Conservation (phyloP, 2,113 vertebrate species). For the Aphelocoma coerulescens region DNA sequence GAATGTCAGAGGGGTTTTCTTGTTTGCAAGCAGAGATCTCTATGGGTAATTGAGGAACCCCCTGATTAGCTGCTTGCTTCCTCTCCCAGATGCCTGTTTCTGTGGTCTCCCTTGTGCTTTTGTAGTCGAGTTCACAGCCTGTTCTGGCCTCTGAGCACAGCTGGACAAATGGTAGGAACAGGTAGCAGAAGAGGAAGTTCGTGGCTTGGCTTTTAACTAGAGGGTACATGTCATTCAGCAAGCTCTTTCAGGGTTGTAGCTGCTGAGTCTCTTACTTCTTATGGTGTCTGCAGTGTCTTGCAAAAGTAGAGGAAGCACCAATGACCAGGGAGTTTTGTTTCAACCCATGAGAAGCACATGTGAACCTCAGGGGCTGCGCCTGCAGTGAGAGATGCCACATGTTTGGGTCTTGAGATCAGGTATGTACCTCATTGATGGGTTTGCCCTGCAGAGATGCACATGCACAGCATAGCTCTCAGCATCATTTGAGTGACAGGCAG, state of each 20-base stretch:
- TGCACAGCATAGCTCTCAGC: neutral
- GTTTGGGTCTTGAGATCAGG: neutral
- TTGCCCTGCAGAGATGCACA: neutral
- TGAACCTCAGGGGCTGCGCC: neutral
- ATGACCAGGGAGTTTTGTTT: rapidly evolving
- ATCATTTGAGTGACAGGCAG: neutral
- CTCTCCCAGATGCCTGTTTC: neutral
- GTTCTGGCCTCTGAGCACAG: neutral
- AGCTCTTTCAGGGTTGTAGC: neutral
- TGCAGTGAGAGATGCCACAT: neutral
- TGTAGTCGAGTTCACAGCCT: rapidly evolving
- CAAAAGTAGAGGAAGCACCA: neutral
- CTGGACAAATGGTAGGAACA: neutral
- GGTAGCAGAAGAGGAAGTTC: neutral
- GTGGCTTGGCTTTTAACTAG: neutral
- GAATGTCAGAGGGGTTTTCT: neutral
- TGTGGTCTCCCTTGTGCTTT: neutral
- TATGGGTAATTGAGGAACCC: neutral
- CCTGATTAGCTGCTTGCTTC: neutral
- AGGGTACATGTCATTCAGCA: neutral
- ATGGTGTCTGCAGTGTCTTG: neutral
- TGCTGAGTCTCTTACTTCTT: neutral
- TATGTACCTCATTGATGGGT: rapidly evolving
- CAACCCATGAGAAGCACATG: neutral
- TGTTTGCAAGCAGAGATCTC: neutral